These are phyloP conservation scores for Euplexia lucipara DNA, from an alignment of 2,888 invertebrate genomes.

Conservation along the genomic window DNA sequence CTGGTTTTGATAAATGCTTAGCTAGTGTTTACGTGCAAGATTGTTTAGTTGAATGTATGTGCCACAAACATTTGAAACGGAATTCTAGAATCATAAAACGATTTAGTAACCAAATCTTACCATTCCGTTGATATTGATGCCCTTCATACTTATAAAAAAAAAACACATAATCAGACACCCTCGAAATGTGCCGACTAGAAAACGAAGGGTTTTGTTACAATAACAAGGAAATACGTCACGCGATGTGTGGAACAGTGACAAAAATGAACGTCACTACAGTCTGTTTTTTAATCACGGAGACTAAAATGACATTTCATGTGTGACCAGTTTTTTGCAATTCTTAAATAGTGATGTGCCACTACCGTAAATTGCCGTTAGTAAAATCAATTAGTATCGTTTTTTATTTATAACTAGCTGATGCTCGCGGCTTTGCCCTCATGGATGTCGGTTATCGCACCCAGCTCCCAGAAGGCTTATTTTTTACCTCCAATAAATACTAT, in stretches of 20 bases:
- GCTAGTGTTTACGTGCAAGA: constrained; percentile 5
- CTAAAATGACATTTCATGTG: no score
- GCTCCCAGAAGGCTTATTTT: no score
- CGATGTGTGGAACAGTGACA: constrained; percentile 69
- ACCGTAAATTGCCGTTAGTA: no score
- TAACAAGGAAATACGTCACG: constrained; percentile 63
- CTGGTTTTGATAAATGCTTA: constrained; percentile 34
- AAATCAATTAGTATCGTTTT: no score
- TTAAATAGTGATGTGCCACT: no score
- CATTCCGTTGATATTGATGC: no score
- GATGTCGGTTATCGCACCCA: no score
- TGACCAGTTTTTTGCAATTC: no score
- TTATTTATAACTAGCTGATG: no score
- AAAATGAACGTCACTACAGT: constrained; percentile 72
- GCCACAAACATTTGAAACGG: not conserved
- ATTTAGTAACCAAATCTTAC: not conserved
- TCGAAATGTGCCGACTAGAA: constrained; percentile 56
- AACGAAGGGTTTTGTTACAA: constrained; percentile 51
- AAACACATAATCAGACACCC: not conserved
- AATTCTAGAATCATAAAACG: not conserved
- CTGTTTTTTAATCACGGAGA: no score
- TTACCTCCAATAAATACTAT: no score
- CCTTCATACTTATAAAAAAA: not conserved
- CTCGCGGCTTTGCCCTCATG: no score
- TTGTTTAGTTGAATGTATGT: not conserved